These are phyloP conservation scores for Platichthys flesus DNA, from an alignment of 2,113 vertebrate genomes.

Conservation along the genomic window DNA sequence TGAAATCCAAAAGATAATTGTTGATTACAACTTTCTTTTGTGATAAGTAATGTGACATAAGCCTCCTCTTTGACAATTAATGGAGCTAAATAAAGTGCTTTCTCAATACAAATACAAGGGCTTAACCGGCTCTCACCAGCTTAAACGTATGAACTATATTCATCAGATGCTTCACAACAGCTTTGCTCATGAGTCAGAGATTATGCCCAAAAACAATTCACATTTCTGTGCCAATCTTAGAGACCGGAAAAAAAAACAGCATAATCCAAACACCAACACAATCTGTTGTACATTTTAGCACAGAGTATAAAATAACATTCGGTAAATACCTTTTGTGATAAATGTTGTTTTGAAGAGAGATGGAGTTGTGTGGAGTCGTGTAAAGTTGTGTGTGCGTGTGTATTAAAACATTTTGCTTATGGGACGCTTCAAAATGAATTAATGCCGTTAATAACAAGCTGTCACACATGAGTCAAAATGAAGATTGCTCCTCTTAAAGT, in stretches of 20 bases:
- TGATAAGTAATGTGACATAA: not conserved
- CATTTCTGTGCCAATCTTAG: slow-evolving; percentile 15
- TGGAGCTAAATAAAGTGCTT: not conserved
- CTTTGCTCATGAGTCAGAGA: slow-evolving; percentile 44
- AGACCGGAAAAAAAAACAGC: not conserved
- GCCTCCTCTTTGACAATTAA: not conserved
- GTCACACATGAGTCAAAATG: slow-evolving; percentile 60
- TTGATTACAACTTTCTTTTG: not conserved
- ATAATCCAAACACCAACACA: slow-evolving; percentile 29
- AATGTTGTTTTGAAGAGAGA: not conserved
- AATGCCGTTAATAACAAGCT: slow-evolving; percentile 52
- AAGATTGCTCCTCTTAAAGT: slow-evolving; percentile 60
- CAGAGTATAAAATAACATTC: not conserved
- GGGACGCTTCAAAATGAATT: slow-evolving; percentile 16
- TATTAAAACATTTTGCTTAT: not conserved
- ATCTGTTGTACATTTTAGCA: slow-evolving; percentile 7
- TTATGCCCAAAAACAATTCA: slow-evolving; percentile 19
- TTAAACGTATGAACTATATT: slow-evolving; percentile 12
- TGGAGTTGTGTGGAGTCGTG: too few relatives aligned
- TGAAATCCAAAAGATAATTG: not conserved
- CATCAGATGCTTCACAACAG: slow-evolving; percentile 29
- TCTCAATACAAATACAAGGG: not conserved
- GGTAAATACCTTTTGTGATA: not conserved
- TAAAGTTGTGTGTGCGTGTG: slow-evolving; percentile 1
- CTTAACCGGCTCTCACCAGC: not conserved